Percentiles rank a stretch among this genome's conserved stretches.
Evolutionary conservation across 2,797 vertebrate genomes (phyloP).

Genomic region (Enteromius argenteus): DNA sequence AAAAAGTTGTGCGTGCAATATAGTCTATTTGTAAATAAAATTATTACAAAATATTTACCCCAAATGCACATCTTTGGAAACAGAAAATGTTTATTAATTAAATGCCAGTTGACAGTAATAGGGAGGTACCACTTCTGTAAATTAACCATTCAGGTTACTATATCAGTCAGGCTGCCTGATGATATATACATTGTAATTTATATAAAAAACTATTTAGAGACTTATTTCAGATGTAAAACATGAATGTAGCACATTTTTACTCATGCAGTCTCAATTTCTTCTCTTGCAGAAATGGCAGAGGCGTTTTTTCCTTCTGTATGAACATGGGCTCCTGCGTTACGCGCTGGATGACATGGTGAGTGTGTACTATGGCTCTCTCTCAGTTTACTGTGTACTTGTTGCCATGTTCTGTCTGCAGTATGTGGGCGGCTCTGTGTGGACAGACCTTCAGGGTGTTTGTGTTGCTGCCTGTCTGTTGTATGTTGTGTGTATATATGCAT

Average conservation of each 20-base stretch:
- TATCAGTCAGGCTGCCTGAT: neutral
- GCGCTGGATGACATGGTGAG: conserved; percentile 98
- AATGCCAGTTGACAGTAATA: neutral
- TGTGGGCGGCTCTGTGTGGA: conserved; percentile 4
- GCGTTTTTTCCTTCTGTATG: conserved; percentile 97
- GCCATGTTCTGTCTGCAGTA: conserved; percentile 14
- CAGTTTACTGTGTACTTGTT: neutral
- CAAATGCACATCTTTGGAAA: neutral
- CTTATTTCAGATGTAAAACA: neutral
- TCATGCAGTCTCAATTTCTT: conserved; percentile 24
- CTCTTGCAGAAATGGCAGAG: conserved; percentile 95
- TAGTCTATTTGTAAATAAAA: neutral
- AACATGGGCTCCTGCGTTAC: conserved; percentile 93
- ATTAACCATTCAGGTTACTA: neutral
- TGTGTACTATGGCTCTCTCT: conserved; percentile 43
- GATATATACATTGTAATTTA: no score
- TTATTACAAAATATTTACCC: neutral
- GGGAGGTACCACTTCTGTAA: neutral
- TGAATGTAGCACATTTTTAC: neutral
- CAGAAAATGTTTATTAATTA: neutral
- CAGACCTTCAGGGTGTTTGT: conserved; percentile 31
- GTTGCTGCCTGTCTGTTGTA: conserved; percentile 41
- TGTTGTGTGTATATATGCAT: conserved; percentile 40
- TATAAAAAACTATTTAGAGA: neutral
- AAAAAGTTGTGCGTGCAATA: neutral